Base-by-base conservation (phyloP, 2,888 invertebrate genomes). In the Lycaena phlaeas region DNA sequence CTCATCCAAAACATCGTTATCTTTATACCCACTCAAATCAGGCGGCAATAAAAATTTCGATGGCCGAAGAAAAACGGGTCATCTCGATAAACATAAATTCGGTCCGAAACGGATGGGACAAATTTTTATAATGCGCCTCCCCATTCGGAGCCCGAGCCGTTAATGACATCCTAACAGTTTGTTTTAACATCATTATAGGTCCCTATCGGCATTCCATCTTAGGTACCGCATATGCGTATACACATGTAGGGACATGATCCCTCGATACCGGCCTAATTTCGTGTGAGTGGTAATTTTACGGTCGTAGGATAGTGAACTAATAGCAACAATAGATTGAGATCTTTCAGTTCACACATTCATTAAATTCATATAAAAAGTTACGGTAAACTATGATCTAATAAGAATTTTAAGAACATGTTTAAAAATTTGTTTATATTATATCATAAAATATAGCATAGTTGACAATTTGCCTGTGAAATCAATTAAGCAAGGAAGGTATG, bases 161-260 rank as follows among this genome's bases (percentile, higher is more conserved):
- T 84, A 82, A 81, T 82, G 82, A 79, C 74, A 76, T 73, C 58
- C 75, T 81, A 82, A 79, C 78, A 81, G 81, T 82, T 82, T 84
- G 82, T 82, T 81, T 82, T 76, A 82, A 81, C 84, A 81, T 84
- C 82, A 82, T 84, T 81, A 84, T 81, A 79, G 76, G 62, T 69
- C 68, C 75, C 72, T 84, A 82, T 84, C 82, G 62, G 59, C 71
- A 82, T 84, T 77, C 82, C 79, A 82, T 76, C 78, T 67, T 66
- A 63, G 68, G 56, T 76, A 73, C 70, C 72, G 69, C 57, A 53
- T 52, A 51, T 52, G 50, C 57, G 49, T 52, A 50, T 54, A 68
- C 74, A 69, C 59, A 68, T 70, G 73, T 72, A 54, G 54, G 45
- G 47, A 53, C 60, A 54, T 47, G 50, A 52, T 49, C 48, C 43